Base-by-base conservation (phyloP, 2,888 invertebrate genomes). In the Plebejus anna region DNA sequence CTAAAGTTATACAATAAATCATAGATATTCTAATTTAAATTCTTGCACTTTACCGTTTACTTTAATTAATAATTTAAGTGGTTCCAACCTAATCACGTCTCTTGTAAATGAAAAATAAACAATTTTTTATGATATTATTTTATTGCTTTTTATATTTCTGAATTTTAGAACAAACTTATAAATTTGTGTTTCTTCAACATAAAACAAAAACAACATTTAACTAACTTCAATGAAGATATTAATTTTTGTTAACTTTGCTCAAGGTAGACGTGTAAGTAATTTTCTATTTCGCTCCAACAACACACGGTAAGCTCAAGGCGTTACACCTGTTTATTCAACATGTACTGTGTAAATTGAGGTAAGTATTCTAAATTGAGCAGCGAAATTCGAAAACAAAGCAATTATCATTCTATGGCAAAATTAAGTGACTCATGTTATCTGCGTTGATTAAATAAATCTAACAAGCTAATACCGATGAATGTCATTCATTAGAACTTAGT, bases 221-320 rank as follows among this genome's bases (percentile, higher is more conserved):
- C 28, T 61, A 28, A 11, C 28, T 28, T 61, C 61, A 61, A 66
- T 32, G 13, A 32, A 66, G 0, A 32, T 32, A 13, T 32, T 5
- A 66, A 66, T 36, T 66, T 66, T 32, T 32, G 66, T 66, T 66
- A 36, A 16, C 66, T 32, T 66, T 32, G 32, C 66, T 66, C 5
- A 66, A 66, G 66, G 66, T 66, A 66, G 13, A 66, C 66, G 66
- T 36, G 13, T 36, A 36, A 66, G 32, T 66, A 66, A 66, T 66
- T 66, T 66, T 66, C 66, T 66, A 66, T 66, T 66, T 66, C 66
- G 13, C 32, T 66, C 4, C 66, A 66, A 66, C 66, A 66, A 66
- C 66, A 66, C 32, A 66, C 28, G 61, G 7, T 1, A 28, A 32
- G 66, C 66, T 66, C 32, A 66, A 36, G 66, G 66, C 61, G 61